phyloP scores from a whole-genome alignment of 2,113 vertebrate genomes.

The Sciurus niger region DNA sequence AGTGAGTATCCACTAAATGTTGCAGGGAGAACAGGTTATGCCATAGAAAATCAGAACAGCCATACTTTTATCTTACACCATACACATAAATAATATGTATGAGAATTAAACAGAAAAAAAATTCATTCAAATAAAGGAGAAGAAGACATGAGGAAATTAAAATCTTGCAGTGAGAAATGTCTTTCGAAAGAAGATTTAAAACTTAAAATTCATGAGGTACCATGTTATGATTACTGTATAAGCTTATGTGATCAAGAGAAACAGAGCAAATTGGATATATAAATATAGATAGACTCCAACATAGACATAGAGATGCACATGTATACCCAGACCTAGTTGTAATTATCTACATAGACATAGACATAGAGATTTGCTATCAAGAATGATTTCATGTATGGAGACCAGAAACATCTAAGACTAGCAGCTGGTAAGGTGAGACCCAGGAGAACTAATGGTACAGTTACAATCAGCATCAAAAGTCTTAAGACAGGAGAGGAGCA shows the following conservation, averaged over 20 bases:
- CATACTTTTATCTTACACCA: background rate
- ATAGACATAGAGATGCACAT: background rate
- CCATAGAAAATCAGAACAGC: background rate
- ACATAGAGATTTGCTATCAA: background rate
- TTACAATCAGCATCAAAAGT: background rate
- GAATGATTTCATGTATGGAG: background rate
- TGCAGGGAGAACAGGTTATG: background rate
- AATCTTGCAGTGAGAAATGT: background rate
- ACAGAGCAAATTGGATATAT: background rate
- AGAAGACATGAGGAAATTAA: background rate
- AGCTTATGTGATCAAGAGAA: background rate
- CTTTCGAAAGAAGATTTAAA: background rate
- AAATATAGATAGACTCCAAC: background rate
- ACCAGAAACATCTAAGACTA: background rate
- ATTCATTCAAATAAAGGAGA: background rate
- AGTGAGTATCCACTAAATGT: background rate
- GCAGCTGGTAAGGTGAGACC: background rate
- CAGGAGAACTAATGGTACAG: background rate
- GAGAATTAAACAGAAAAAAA: background rate
- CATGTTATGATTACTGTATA: background rate
- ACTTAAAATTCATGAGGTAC: background rate
- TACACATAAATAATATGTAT: background rate
- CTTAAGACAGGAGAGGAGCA: too few species aligned
- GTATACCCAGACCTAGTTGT: too few species aligned
- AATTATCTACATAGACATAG: too few species aligned